These are phyloP conservation scores for Drosophila kohkoa DNA, from an alignment of 1,140 invertebrate species.

Conservation along the genomic window DNA sequence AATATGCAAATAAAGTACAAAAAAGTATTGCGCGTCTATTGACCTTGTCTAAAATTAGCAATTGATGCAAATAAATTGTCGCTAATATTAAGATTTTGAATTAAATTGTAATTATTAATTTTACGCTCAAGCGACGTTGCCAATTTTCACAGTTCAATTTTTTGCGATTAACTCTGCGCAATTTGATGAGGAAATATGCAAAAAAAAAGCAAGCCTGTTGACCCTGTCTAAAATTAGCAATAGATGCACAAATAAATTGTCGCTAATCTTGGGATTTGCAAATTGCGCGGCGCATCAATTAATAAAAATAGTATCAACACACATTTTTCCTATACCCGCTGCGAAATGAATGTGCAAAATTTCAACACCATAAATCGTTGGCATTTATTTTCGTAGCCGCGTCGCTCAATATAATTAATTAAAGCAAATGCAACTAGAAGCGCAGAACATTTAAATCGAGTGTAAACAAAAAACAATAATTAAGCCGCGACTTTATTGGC, in stretches of 20 bases:
- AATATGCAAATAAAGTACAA: no score
- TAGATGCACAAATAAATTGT: constrained; percentile 17
- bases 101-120: constrained; percentile 49
- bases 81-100: constrained; percentile 23
- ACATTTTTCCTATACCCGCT: background rate
- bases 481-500: no score
- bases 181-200: no score
- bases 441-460: background rate
- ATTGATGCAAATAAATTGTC: constrained; percentile 14
- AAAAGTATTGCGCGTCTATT: constrained; percentile 1
- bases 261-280: constrained; percentile 25
- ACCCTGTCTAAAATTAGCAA: constrained; percentile 30
- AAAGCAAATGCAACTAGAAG: background rate
- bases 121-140: constrained; percentile 22
- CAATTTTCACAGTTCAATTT: constrained; percentile 21
- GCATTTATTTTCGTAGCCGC: constrained; percentile 15
- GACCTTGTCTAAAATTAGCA: constrained; percentile 31
- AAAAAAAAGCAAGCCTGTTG: background rate
- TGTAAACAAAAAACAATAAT: background rate
- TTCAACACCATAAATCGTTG: constrained; percentile 27
- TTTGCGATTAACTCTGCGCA: background rate
- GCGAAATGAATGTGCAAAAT: background rate
- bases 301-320: constrained; percentile 24
- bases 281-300: constrained; percentile 34
- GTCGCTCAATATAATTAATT: constrained; percentile 15